Base-by-base conservation (phyloP, 2,797 vertebrate species). In the Schizopygopsis pylzovi region DNA sequence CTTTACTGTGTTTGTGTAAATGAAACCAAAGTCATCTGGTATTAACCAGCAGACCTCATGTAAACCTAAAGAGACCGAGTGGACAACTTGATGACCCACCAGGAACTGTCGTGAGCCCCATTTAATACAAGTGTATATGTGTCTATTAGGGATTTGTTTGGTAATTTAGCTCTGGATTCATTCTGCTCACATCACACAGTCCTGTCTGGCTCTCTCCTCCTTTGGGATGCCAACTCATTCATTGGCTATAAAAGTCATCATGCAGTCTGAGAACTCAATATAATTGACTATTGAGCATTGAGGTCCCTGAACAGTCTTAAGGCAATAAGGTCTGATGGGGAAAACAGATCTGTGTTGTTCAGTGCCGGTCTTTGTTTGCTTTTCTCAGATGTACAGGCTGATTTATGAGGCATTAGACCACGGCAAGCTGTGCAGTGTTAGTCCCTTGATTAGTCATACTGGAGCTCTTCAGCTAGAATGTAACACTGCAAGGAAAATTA, bases 271-370 rank as follows among this genome's bases (percentile, higher is more conserved):
- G 87, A 84, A 75, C 82, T 73, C 70, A 72, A 76, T 68, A 79
- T 89, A 90, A 89, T 88, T 89, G 88, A 72, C 73, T 89, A 84
- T 89, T 89, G 84, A 88, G 87, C 72, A 81, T 81, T 84, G 81
- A 77, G 81, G 85, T 85, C 77, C 70, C 86, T 63, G 20, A 79
- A 67, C 88, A 78, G 80, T 84, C 67, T 75, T 83, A 78, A 89
- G 79, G 80, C 83, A 71, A 84, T 85, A 88, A 75, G 71, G 68
- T 79, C 77, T 88, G 83, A 84, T 81, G 76, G 76, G 86, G 75
- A 67, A 73, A 88, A 88, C 86, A 82, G 85, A 85, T 90, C 87
- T 86, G 82, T 85, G 61, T 76, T 79, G 71, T 77, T 85, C 77
- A 68, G 67, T 47, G 70, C 63, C 37, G 59, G 45, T 85, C 79